Evolutionary conservation across 2,888 invertebrate species (phyloP).

Genomic region (Scelioninae gen. 1): DNA sequence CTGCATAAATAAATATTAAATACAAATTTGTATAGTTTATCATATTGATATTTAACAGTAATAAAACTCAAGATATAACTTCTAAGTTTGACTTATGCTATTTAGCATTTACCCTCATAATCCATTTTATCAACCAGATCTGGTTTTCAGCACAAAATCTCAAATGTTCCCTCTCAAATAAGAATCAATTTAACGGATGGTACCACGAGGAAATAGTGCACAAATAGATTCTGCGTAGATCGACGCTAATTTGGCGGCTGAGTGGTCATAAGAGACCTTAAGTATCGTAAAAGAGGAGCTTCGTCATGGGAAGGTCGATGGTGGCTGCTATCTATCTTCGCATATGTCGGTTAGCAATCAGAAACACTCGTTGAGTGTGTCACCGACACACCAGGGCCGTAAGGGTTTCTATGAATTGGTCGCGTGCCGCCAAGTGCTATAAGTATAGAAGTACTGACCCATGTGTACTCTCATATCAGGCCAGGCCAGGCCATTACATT

Average conservation of each 20-base stretch:
- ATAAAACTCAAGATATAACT: too few relatives aligned
- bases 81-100: too few relatives aligned
- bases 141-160: not conserved
- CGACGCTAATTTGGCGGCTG: slow-evolving; percentile 63
- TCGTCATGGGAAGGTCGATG: slow-evolving; percentile 75
- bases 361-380: slow-evolving; percentile 84
- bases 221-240: slow-evolving; percentile 52
- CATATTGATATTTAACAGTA: too few relatives aligned
- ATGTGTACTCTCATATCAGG: slow-evolving; percentile 68
- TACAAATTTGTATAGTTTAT: too few relatives aligned
- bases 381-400: slow-evolving; percentile 79
- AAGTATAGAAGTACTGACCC: slow-evolving; percentile 68
- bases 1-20: too few relatives aligned
- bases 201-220: slow-evolving; percentile 10
- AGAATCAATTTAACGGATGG: slow-evolving; percentile 18
- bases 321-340: slow-evolving; percentile 80
- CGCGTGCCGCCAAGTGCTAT: slow-evolving; percentile 78
- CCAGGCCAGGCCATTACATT: slow-evolving; percentile 66
- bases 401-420: slow-evolving; percentile 80
- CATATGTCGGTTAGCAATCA: slow-evolving; percentile 81
- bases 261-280: slow-evolving; percentile 67
- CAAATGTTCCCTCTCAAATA: slow-evolving; percentile 2
- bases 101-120: too few relatives aligned
- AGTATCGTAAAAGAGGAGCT: slow-evolving; percentile 67
- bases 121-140: too few relatives aligned